Base-by-base conservation (phyloP, 2,797 vertebrate genomes). In the Eulemur rubriventer region DNA sequence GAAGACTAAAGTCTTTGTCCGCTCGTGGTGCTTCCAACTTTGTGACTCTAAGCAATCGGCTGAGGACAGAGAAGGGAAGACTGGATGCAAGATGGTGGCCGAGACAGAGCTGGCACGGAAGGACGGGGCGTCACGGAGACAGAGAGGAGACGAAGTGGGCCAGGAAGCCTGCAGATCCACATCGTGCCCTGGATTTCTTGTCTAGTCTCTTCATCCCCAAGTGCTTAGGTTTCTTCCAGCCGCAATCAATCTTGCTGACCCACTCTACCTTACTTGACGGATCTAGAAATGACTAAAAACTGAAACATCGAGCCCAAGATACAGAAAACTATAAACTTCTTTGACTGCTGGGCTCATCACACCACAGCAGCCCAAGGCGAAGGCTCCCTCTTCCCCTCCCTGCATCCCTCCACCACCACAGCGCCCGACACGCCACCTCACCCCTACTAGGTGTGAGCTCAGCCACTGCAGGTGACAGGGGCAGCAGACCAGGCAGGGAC, bases 401-500 rank as follows among this genome's bases (percentile, higher is more conserved):
- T 57, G 55, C 1, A 24, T 30, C 61, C 22, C 43, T n/a, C 33
- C 33, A 18, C 63, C 6, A 12, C 17, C 14, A 20, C 26, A 38
- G 46, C 4, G 2, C 67, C 65, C 50, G 33, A 43, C 10, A 2
- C 11, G 24, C 33, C 9, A 3, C 46, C 18, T 65, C 0, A 0
- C 6, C 87, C 26, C 6, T 8, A 0, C 4, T 6, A 16, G 26
- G 7, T 22, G 5, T 26, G 4, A 43, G 14, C 28, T 0, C 5
- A 43, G n/a, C 26, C 26, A 13, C 30, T 33, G 1, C 28, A 35
- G 48, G 57, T 38, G 48, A 41, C 2, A 6, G n/a, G 52, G 20
- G 22, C 7, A 26, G n/a, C 6, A 28, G 24, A 13, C 0, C 0
- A 0, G 5, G 1, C 28, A 22, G 33, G 41, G 4, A 26, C 7